These are phyloP conservation scores for Parascotia fuliginaria DNA, from an alignment of 2,888 invertebrate species.

Conservation along the genomic window DNA sequence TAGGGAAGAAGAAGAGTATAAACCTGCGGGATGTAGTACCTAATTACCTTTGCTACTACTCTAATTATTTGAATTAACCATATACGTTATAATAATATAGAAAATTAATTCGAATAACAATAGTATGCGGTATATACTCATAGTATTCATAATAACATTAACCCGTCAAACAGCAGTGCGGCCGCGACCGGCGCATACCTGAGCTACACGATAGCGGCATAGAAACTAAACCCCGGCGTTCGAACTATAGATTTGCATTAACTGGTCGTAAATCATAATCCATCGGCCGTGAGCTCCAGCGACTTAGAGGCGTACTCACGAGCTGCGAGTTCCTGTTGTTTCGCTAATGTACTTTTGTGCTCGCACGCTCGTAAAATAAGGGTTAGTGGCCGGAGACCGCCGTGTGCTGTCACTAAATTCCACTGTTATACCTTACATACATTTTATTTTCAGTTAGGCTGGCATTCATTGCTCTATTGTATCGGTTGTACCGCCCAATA, in stretches of 20 bases:
- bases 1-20: no score
- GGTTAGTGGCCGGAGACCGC: slow-evolving; percentile 61
- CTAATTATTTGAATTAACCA: no score
- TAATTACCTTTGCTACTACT: no score
- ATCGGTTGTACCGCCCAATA: slow-evolving; percentile 21
- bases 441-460: slow-evolving; percentile 50
- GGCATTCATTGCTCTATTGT: slow-evolving; percentile 28
- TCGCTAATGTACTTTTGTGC: slow-evolving; percentile 74
- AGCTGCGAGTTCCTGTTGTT: slow-evolving; percentile 69
- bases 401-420: slow-evolving; percentile 49
- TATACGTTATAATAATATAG: slow-evolving; percentile 53
- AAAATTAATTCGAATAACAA: slow-evolving; percentile 69
- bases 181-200: slow-evolving; percentile 25
- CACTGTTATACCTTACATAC: slow-evolving; percentile 32
- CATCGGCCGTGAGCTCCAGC: slow-evolving; percentile 49
- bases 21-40: no score
- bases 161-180: slow-evolving; percentile 49
- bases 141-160: no score
- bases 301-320: slow-evolving; percentile 52
- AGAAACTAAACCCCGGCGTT: slow-evolving; percentile 56
- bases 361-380: slow-evolving; percentile 60
- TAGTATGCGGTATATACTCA: slow-evolving; percentile 52
- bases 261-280: slow-evolving; percentile 76
- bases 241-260: slow-evolving; percentile 75
- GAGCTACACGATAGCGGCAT: slow-evolving; percentile 33